These are phyloP conservation scores for Onthophagus sagittarius DNA, from an alignment of 2,888 invertebrate species.

Conservation along the genomic window DNA sequence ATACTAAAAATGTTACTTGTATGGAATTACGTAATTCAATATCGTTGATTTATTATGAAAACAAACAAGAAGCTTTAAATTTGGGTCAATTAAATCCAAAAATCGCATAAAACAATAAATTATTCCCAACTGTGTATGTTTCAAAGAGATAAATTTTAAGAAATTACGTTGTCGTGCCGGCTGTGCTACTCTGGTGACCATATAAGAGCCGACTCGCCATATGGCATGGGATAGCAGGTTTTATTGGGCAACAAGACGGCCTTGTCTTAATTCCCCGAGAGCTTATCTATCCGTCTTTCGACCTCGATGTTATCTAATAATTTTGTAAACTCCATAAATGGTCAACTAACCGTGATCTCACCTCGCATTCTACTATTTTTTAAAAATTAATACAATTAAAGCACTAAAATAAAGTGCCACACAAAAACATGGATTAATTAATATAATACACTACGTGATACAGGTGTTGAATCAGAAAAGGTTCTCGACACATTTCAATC, in stretches of 20 bases:
- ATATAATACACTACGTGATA: background rate
- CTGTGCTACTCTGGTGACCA: conserved; percentile 8
- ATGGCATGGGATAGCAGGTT: conserved; percentile 24
- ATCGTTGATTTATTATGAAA: no score
- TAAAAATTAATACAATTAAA: no score
- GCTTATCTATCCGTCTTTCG: conserved; percentile 8
- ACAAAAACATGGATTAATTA: no score
- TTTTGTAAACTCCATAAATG: conserved; percentile 14
- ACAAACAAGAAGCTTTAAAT: no score
- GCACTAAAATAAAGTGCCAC: no score
- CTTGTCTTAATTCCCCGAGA: conserved; percentile 29
- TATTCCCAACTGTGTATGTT: no score
- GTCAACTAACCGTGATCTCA: background rate
- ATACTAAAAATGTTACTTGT: no score
- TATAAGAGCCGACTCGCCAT: conserved; percentile 23
- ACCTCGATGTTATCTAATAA: conserved; percentile 20
- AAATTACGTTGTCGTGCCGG: background rate
- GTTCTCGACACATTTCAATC: background rate
- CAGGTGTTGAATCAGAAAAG: background rate
- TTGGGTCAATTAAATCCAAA: no score
- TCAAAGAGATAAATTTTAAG: background rate
- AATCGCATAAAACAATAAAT: no score
- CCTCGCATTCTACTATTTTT: no score
- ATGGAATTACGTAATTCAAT: no score
- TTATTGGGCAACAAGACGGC: conserved; percentile 26